These are phyloP conservation scores for Cossypha caffra DNA, from an alignment of 2,797 vertebrate species.

Conservation along the genomic window DNA sequence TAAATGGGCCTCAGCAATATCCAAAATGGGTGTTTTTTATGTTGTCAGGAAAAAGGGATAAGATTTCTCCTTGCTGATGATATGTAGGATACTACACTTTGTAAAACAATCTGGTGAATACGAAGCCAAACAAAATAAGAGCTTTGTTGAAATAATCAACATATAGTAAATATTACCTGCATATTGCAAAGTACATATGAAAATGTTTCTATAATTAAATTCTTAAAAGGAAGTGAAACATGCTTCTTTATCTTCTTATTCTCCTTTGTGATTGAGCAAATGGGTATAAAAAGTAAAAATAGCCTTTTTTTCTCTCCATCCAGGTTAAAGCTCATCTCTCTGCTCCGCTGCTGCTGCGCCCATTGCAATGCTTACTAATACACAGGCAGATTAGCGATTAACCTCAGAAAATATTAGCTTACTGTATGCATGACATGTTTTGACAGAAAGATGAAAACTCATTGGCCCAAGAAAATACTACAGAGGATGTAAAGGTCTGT, in stretches of 20 bases:
- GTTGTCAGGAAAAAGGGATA: background rate
- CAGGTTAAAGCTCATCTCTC: conserved; percentile 19
- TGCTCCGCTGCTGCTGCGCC: conserved; percentile 18
- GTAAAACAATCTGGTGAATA: background rate
- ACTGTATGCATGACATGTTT: background rate
- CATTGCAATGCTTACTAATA: conserved; percentile 46
- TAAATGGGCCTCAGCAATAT: background rate
- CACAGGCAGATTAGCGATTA: background rate
- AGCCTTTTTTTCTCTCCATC: conserved; percentile 41
- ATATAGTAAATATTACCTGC: background rate
- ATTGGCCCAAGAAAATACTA: background rate
- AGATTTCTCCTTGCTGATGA: background rate
- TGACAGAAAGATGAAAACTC: background rate
- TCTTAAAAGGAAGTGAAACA: background rate
- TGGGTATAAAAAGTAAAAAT: conserved; percentile 3
- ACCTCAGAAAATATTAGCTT: background rate
- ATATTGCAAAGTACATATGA: background rate
- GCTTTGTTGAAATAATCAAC: background rate
- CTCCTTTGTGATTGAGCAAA: conserved; percentile 26
- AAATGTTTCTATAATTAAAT: background rate
- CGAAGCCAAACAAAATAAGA: background rate
- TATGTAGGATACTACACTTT: background rate
- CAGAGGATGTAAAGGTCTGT: background rate
- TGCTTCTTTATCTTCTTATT: background rate
- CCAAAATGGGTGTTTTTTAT: background rate